Evolutionary conservation across 2,113 vertebrate genomes (phyloP).

Genomic region (Peromyscus californicus): DNA sequence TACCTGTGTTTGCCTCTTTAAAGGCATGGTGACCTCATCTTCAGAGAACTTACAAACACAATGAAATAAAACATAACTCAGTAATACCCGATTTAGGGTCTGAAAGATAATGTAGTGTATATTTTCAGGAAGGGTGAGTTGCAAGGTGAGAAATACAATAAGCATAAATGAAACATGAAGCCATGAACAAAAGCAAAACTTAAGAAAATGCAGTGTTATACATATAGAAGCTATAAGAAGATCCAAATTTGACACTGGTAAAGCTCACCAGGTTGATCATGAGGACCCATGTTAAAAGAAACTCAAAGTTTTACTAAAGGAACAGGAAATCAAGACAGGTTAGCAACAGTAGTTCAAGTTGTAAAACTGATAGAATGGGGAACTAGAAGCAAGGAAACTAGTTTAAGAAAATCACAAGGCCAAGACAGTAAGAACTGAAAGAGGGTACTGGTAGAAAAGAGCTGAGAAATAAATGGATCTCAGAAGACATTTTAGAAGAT

Average conservation of each 20-base stretch:
- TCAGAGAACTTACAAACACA: slow-evolving; percentile 55
- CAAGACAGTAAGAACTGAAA: neutral
- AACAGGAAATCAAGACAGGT: neutral
- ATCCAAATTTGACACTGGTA: neutral
- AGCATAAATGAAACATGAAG: slow-evolving; percentile 52
- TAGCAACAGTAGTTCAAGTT: slow-evolving; percentile 39
- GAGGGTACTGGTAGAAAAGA: slow-evolving; percentile 28
- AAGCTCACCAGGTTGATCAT: slow-evolving; percentile 35
- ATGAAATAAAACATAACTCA: slow-evolving; percentile 31
- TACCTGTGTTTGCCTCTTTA: slow-evolving; percentile 53
- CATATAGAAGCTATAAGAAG: neutral
- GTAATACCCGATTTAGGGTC: slow-evolving; percentile 27
- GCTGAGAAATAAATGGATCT: slow-evolving; percentile 14
- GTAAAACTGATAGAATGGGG: neutral
- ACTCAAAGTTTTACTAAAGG: neutral
- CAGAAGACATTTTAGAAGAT: neutral
- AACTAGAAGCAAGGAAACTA: neutral
- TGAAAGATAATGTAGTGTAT: neutral
- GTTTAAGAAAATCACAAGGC: slow-evolving; percentile 25
- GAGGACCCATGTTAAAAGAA: slow-evolving; percentile 24
- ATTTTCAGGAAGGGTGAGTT: neutral
- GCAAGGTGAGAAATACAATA: slow-evolving; percentile 18
- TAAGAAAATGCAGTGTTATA: slow-evolving; percentile 46
- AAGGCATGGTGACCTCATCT: neutral
- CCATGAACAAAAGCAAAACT: slow-evolving; percentile 54